Percentiles rank a stretch among this genome's conserved stretches.
Evolutionary conservation across 37 sponge, comb jelly and placozoan genomes (phyloP).

Genomic region (Ianthella basta): DNA sequence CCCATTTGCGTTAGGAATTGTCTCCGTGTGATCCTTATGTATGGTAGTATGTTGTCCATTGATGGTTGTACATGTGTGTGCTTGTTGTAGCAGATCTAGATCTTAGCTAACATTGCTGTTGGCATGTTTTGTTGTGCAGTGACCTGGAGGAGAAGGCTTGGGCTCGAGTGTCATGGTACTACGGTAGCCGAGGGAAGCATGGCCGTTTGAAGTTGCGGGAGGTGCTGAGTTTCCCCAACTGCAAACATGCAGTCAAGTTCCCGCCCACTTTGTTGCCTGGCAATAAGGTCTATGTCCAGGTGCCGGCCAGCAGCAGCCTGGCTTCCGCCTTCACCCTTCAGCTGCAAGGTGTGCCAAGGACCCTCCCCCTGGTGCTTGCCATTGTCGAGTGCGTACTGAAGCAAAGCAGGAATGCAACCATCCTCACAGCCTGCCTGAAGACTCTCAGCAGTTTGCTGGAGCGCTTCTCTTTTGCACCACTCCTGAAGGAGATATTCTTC

Average conservation of each 20-base stretch:
- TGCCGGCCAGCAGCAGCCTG: slow-evolving; percentile 38
- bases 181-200: slow-evolving; percentile 71
- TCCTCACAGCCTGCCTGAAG: slow-evolving; percentile 41
- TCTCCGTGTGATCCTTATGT: neutral
- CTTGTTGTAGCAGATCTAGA: too few species aligned
- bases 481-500: slow-evolving; percentile 63
- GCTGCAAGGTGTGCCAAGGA: slow-evolving; percentile 65
- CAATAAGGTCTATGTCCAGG: slow-evolving; percentile 75
- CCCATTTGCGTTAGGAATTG: too few species aligned
- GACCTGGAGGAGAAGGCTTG: slow-evolving; percentile 63
- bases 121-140: neutral
- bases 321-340: slow-evolving; percentile 43
- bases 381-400: slow-evolving; percentile 49
- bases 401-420: slow-evolving; percentile 16
- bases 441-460: slow-evolving; percentile 41
- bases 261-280: slow-evolving; percentile 82
- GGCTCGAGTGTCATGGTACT: slow-evolving; percentile 71
- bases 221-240: slow-evolving; percentile 87
- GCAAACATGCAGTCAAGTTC: slow-evolving; percentile 50
- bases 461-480: slow-evolving; percentile 30
- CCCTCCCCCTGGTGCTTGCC: slow-evolving; percentile 77
- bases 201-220: slow-evolving; percentile 85
- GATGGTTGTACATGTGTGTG: neutral
- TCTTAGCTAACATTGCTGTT: too few species aligned
- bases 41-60: neutral